These are phyloP conservation scores for Ochotona princeps DNA, from an alignment of 2,113 vertebrate species.

Conservation along the genomic window DNA sequence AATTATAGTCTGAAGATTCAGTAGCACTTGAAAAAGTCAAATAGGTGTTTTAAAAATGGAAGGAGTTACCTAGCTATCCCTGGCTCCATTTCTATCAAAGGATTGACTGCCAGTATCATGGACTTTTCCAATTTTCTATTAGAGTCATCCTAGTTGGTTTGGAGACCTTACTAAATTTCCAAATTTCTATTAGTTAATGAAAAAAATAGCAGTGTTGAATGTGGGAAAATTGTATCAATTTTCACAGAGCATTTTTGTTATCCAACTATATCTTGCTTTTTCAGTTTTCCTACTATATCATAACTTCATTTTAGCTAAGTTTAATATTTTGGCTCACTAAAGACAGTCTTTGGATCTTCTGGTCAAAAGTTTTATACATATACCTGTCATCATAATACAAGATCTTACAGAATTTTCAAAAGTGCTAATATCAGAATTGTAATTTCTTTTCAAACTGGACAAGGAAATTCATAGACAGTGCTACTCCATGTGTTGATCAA, in stretches of 20 bases:
- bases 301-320: slow-evolving; percentile 7
- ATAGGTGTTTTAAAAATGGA: not conserved
- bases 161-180: not conserved
- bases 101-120: not conserved
- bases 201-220: not conserved
- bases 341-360: not conserved
- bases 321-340: slow-evolving; percentile 28
- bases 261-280: not conserved
- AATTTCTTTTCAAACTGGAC: not conserved
- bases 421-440: not conserved
- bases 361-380: slow-evolving; percentile 1
- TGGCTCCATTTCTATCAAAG: not conserved
- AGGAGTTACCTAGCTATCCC: not conserved
- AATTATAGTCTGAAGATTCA: not conserved
- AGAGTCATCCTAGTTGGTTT: not conserved
- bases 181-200: slow-evolving; percentile 11
- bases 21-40: no score
- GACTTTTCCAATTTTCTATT: not conserved
- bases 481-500: not conserved
- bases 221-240: not conserved
- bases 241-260: not conserved
- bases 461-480: not conserved
- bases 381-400: not conserved
- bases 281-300: not conserved
- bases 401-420: not conserved